phyloP scores from a whole-genome alignment of 2,797 vertebrate species.

The Austrolebias charrua region DNA sequence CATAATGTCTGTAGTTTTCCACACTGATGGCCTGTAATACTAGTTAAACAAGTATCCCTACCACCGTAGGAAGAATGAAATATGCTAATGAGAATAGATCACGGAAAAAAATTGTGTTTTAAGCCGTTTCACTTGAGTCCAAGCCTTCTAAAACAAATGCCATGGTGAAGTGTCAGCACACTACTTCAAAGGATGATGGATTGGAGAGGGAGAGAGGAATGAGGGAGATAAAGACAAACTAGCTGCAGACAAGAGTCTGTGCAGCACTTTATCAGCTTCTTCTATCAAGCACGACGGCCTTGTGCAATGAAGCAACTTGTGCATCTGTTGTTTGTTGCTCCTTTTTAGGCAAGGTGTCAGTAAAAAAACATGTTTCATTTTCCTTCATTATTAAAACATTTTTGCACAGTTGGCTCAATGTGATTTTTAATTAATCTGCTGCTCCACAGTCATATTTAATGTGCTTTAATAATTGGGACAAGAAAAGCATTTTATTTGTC shows the following conservation, averaged over 20 bases:
- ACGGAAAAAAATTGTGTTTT: constrained; percentile 22
- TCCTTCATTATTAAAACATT: constrained; percentile 13
- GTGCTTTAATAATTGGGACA: not conserved
- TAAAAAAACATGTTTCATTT: constrained; percentile 3
- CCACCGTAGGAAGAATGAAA: constrained; percentile 21
- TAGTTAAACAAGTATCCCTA: constrained; percentile 27
- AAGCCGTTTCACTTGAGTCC: constrained; percentile 21
- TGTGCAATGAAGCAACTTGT: constrained; percentile 43
- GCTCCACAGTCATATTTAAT: not conserved
- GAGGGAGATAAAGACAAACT: constrained; percentile 48
- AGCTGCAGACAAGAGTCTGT: constrained; percentile 40
- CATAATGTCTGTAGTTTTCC: constrained; percentile 21
- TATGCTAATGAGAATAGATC: constrained; percentile 8
- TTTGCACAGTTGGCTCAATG: not conserved
- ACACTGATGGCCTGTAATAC: constrained; percentile 6
- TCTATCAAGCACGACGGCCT: constrained; percentile 44
- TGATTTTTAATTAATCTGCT: not conserved
- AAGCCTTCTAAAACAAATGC: constrained; percentile 42
- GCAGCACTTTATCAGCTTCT: constrained; percentile 54
- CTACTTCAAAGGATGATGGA: constrained; percentile 41
- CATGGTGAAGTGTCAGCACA: constrained; percentile 15
- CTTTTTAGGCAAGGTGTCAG: constrained; percentile 2
- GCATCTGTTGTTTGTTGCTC: constrained; percentile 22
- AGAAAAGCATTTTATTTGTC: constrained; percentile 1
- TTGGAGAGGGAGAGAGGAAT: constrained; percentile 31